Conservation (phyloP, 1,140 invertebrate genomes). For the Mamestra configurata region DNA sequence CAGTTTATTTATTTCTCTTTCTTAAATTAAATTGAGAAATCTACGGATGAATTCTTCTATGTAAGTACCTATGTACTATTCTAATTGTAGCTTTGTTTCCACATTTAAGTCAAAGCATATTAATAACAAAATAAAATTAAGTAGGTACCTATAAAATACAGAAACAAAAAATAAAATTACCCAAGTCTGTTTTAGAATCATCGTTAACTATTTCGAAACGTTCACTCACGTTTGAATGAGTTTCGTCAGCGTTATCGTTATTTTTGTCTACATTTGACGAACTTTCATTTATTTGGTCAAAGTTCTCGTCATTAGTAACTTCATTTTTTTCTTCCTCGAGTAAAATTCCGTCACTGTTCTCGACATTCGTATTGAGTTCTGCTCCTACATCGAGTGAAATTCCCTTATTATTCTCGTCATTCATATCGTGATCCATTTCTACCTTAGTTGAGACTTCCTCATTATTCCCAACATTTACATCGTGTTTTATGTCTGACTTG, state of each 20-base stretch:
- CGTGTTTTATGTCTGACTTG: not conserved
- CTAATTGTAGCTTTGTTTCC: too few species aligned
- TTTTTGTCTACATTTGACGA: not conserved
- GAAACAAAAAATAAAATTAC: constrained; percentile 66
- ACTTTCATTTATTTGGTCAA: not conserved
- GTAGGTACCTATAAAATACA: not conserved
- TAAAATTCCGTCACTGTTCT: not conserved
- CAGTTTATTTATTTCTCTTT: too few species aligned
- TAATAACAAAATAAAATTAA: not conserved
- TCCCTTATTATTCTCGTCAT: not conserved
- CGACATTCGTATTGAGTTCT: not conserved
- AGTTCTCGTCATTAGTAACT: not conserved
- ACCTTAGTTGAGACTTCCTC: not conserved
- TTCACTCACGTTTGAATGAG: constrained; percentile 53
- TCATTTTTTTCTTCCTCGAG: not conserved
- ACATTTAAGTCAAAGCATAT: not conserved
- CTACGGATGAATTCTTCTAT: not conserved
- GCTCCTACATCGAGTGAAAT: not conserved
- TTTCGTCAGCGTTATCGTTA: not conserved
- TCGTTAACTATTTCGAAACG: constrained; percentile 49
- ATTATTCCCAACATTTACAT: not conserved
- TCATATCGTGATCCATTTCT: not conserved
- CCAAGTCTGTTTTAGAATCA: constrained; percentile 67
- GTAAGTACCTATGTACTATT: too few species aligned
- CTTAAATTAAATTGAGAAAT: too few species aligned